Evolutionary conservation across 1,140 invertebrate genomes (phyloP).

Genomic region (Drosophila lini): DNA sequence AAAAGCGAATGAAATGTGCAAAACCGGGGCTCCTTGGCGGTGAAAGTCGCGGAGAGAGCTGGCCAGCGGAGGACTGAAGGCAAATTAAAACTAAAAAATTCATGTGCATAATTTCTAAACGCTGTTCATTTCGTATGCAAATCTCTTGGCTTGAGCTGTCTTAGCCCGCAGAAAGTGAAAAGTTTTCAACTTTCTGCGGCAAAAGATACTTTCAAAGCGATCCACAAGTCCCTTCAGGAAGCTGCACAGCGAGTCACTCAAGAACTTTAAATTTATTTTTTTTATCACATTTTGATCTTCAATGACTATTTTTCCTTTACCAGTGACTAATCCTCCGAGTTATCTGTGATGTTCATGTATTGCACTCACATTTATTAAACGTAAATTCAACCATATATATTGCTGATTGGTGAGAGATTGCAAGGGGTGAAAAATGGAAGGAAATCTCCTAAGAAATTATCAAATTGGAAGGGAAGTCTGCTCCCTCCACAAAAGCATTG

Average conservation of each 20-base stretch:
- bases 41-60: slow-evolving; percentile 18
- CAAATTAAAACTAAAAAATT: slow-evolving; percentile 79
- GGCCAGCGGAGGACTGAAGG: slow-evolving; percentile 51
- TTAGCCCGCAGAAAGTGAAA: slow-evolving; percentile 12
- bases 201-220: slow-evolving; percentile 1
- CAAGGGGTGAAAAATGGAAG: background rate
- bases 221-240: background rate
- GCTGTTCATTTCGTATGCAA: slow-evolving; percentile 78
- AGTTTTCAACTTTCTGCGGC: background rate
- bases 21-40: slow-evolving; percentile 31
- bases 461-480: slow-evolving; percentile 55
- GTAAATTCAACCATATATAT: background rate
- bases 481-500: slow-evolving; percentile 5
- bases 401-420: background rate
- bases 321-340: background rate
- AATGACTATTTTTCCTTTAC: background rate
- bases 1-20: slow-evolving; percentile 74
- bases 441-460: slow-evolving; percentile 73
- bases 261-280: background rate
- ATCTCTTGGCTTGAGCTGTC: slow-evolving; percentile 51
- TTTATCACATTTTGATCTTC: background rate
- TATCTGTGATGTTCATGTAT: background rate
- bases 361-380: background rate
- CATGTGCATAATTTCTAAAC: slow-evolving; percentile 75
- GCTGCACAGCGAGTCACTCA: background rate